Evolutionary conservation across 2,113 vertebrate species (phyloP).

Genomic region (Boulengeromyrus knoepffleri): DNA sequence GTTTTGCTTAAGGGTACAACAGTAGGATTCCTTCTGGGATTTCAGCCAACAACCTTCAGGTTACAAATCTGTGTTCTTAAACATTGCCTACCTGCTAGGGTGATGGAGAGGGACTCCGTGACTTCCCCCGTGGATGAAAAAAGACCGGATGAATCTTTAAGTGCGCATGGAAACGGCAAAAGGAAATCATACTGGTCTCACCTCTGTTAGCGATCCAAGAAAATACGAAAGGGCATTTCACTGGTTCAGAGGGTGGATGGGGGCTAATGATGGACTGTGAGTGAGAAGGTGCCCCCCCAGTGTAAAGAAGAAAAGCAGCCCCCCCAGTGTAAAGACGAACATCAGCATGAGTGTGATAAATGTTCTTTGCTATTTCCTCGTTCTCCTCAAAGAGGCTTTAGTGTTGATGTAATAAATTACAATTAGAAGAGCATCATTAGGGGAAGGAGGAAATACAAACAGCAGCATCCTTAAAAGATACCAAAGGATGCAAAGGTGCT

Average conservation of each 20-base stretch:
- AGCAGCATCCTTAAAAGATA: no score
- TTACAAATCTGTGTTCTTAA: neutral
- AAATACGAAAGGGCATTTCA: neutral
- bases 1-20: neutral
- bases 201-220: neutral
- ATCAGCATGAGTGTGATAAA: neutral
- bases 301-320: no score
- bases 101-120: neutral
- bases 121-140: neutral
- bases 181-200: neutral
- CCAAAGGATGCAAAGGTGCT: no score
- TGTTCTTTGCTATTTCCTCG: neutral
- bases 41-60: neutral
- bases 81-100: neutral
- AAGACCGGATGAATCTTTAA: neutral
- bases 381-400: neutral
- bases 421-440: neutral
- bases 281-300: neutral
- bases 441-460: neutral
- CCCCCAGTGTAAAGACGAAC: neutral
- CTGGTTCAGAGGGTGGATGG: neutral
- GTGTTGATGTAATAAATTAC: neutral
- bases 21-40: neutral
- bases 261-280: neutral
- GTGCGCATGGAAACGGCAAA: neutral